Conservation (phyloP, 2,113 vertebrate species). For the Hoplias malabaricus region DNA sequence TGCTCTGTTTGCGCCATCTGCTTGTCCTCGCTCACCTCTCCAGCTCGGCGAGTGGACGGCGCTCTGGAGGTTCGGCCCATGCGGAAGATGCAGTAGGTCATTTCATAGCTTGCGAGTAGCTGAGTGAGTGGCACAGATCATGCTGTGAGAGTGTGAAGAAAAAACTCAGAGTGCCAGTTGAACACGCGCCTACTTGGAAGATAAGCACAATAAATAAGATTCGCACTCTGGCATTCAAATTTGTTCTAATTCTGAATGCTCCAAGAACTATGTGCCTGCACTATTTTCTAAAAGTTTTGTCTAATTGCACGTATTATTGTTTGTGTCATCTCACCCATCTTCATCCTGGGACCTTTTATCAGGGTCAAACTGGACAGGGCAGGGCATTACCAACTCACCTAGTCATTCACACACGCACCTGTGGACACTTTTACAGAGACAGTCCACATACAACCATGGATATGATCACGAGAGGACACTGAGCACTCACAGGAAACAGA, state of each 20-base stretch:
- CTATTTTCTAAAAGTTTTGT: neutral
- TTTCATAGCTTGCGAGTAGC: neutral
- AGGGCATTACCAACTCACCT: no score
- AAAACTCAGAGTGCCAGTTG: neutral
- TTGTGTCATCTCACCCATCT: no score
- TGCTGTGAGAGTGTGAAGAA: neutral
- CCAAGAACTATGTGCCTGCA: neutral
- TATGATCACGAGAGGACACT: no score
- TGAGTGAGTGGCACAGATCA: neutral
- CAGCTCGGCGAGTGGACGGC: neutral
- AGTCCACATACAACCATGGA: no score
- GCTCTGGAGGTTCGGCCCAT: neutral
- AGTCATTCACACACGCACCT: no score
- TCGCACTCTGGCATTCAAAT: slow-evolving; percentile 16
- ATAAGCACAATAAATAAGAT: slow-evolving; percentile 1
- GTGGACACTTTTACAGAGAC: no score
- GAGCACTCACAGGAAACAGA: no score
- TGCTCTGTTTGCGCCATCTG: slow-evolving; percentile 5
- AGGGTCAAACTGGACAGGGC: no score
- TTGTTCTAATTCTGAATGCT: neutral
- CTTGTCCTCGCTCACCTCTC: slow-evolving; percentile 26
- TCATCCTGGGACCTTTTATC: no score
- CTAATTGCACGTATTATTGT: no score
- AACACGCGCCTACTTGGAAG: slow-evolving; percentile 5
- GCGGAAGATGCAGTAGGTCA: neutral